Conservation (phyloP, 2,797 vertebrate genomes). For the Acanthiza pusilla region DNA sequence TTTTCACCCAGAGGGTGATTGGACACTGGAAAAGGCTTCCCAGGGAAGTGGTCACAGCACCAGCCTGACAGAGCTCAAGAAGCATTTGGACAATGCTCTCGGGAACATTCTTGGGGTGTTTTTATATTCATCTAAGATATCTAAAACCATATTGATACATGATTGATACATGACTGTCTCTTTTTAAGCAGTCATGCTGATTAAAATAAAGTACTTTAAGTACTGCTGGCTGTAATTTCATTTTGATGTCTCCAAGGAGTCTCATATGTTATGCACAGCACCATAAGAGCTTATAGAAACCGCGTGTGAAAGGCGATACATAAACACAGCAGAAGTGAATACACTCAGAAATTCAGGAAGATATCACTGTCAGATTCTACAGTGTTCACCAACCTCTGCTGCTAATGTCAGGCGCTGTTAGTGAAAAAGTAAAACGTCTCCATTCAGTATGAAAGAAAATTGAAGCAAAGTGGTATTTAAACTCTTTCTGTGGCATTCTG, state of each 20-base stretch:
- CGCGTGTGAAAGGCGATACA: not conserved
- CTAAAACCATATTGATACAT: not conserved
- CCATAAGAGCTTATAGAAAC: not conserved
- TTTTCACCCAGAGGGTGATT: not conserved
- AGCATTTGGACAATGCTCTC: not conserved
- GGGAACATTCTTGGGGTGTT: too few relatives aligned
- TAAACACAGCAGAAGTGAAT: not conserved
- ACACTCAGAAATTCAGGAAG: not conserved
- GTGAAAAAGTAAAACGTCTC: not conserved
- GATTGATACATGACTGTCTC: not conserved
- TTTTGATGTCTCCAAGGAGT: not conserved
- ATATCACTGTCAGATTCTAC: not conserved
- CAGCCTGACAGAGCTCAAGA: not conserved
- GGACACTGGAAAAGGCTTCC: too few relatives aligned
- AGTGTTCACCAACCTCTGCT: not conserved
- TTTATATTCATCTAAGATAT: not conserved
- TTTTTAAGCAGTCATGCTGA: not conserved
- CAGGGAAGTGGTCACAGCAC: not conserved
- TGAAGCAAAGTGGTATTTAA: not conserved
- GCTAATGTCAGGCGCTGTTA: not conserved
- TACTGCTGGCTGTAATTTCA: not conserved
- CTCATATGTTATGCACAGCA: not conserved
- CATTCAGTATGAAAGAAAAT: not conserved
- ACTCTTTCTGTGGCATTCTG: not conserved
- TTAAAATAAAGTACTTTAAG: not conserved